Evolutionary conservation across 2,888 invertebrate genomes (phyloP), one percentile per base, ranked within the genome.

Genomic region (Vannuccia rotundouncinata): DNA sequence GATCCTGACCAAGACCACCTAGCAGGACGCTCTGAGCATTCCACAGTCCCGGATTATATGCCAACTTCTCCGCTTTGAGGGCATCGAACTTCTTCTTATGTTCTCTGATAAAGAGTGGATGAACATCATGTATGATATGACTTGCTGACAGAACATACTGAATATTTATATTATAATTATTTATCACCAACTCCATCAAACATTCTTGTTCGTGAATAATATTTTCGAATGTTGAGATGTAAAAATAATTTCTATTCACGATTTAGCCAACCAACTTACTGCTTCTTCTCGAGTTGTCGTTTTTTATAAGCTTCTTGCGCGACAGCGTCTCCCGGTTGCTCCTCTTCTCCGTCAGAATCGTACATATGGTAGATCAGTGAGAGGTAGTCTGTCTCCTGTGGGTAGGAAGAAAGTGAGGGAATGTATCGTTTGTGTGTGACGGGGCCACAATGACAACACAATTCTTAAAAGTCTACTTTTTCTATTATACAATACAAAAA

Each of bases 351-450:
- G 59, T 86, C 86, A 28, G 85, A 85, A 81, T 86, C 85, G 81
- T 86, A 88, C 82, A 88, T 85, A 83, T 88, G 88, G 82, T 86
- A 88, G n/a, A 87, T 83, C 22, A 84, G 85, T 25, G 85, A 86
- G 84, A 88, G 82, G 82, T 86, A 88, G 81, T 88, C 87, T 1
- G 86, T 85, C 81, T 87, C 86, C 86, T 87, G 82, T 1, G 82
- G 78, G 29, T 60, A 22, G 27, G 30, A 25, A 25, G 29, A 22
- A 79, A 75, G 74, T 74, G 31, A 80, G 22, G n/a, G n/a, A n/a
- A n/a, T n/a, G n/a, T n/a, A n/a, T n/a, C n/a, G n/a, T n/a, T n/a
- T n/a, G n/a, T n/a, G n/a, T n/a, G n/a, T n/a, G n/a, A n/a, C n/a
- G n/a, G n/a, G n/a, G n/a, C n/a, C n/a, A n/a, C n/a, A n/a, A n/a